Base-by-base conservation (phyloP, 2,888 invertebrate species). In the Ennomos fuscantarius region DNA sequence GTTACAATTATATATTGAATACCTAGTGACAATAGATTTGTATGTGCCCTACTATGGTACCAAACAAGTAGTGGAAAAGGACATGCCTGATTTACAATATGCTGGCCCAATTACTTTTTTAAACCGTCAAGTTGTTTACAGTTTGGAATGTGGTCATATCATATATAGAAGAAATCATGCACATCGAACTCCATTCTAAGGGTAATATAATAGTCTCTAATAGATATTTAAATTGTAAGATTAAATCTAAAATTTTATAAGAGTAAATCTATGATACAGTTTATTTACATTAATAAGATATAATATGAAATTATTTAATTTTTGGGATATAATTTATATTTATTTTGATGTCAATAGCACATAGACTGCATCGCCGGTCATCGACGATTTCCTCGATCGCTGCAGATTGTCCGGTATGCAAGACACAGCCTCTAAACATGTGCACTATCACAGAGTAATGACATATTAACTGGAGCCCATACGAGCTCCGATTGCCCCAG, bases 381-480 rank as follows among this genome's bases (percentile, higher is more conserved):
- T 42, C 52, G 48, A 65, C 68, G 71, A 70, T 60, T 56, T 66
- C 71, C 63, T 72, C 68, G 73, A 74, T 67, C 67, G 63, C 59
- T 65, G 69, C 73, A 63, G 66, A 64, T 51, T 66, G 64, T 70
- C 63, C 71, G 73, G 69, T 73, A 66, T 68, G 69, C 70, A 65
- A 68, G 79, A 79, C 79, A 80, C 86, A 82, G 84, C 79, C 83
- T 77, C 74, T 65, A 72, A 68, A 79, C 47, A 82, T 84, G 89
- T 86, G 89, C 89, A 84, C 82, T 92, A 92, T 92, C 92, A 92
- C 92, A 92, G 92, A 91, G 90, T 90, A 89, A 59, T 87, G 91
- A 91, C 90, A 88, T 89, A 84, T 89, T 83, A 85, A 87, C 84
- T 81, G 89, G 91, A 86, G 82, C 87, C 80, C 87, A 61, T 59